Percentiles rank a stretch among this genome's conserved stretches.
phyloP scores from a whole-genome alignment of 2,797 vertebrate genomes.

The Columba guinea region DNA sequence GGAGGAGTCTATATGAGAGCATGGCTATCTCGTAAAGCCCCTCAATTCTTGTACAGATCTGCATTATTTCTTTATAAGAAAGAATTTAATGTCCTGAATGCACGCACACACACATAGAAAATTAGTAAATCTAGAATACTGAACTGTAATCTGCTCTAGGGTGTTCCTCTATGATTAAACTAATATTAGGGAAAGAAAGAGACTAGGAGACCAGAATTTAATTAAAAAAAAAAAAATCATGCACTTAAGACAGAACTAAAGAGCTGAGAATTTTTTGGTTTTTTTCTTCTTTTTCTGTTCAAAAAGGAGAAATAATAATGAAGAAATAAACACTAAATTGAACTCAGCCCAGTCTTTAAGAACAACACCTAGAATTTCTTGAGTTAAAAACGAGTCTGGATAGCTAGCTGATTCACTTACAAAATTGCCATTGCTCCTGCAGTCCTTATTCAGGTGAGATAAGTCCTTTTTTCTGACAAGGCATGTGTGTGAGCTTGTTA shows the following conservation, averaged over 20 bases:
- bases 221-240: not conserved
- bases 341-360: not conserved
- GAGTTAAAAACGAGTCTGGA: conserved; percentile 21
- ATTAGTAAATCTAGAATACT: not conserved
- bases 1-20: not conserved
- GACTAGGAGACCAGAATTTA: not conserved
- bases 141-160: not conserved
- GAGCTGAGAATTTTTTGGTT: not conserved
- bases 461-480: not conserved
- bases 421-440: not conserved
- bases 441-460: not conserved
- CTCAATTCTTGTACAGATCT: not conserved
- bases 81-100: not conserved
- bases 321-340: not conserved
- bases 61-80: not conserved
- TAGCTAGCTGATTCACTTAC: conserved; percentile 8
- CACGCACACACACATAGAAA: not conserved
- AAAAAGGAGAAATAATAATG: conserved; percentile 23
- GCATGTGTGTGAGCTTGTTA: conserved; percentile 20
- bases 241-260: not conserved
- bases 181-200: not conserved
- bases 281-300: not conserved
- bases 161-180: not conserved
- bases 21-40: not conserved
- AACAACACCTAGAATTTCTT: not conserved